These are phyloP conservation scores for Clavelina lepadiformis DNA, from an alignment of 23 tunicate species.

Conservation along the genomic window DNA sequence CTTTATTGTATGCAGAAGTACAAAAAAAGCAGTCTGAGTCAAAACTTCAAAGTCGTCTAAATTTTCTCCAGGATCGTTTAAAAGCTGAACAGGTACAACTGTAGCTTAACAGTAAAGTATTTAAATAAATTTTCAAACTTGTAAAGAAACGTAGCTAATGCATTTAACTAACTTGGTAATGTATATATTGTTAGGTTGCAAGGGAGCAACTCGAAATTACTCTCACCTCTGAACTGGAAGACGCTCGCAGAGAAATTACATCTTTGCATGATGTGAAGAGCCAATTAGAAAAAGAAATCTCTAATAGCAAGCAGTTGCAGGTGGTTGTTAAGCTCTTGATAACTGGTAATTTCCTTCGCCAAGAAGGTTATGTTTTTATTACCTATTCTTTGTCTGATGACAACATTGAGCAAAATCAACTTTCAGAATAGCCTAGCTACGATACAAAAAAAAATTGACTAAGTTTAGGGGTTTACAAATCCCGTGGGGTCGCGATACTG, in stretches of 20 bases:
- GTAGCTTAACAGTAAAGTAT: not conserved
- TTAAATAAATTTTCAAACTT: not conserved
- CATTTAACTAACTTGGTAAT: not conserved
- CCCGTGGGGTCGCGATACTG: no score
- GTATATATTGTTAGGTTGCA: slow-evolving; percentile 16
- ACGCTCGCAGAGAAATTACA: slow-evolving; percentile 18
- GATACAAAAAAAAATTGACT: no score
- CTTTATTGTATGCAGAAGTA: slow-evolving; percentile 27
- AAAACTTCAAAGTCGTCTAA: slow-evolving; percentile 15
- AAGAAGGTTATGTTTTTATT: no score
- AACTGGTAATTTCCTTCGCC: not conserved
- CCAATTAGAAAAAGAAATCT: slow-evolving; percentile 6
- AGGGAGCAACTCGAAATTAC: slow-evolving; percentile 48
- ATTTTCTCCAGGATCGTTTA: slow-evolving; percentile 29
- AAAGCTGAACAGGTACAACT: slow-evolving; percentile 48
- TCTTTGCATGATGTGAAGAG: slow-evolving; percentile 19
- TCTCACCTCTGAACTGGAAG: slow-evolving; percentile 43
- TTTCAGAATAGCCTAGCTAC: no score
- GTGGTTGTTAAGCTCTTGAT: slow-evolving; percentile 10
- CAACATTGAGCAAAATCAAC: no score
- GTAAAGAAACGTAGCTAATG: not conserved
- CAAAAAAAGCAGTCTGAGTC: slow-evolving; percentile 36
- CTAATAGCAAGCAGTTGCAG: slow-evolving; percentile 23
- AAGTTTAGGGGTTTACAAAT: no score
- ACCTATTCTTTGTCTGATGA: no score